A percentile compares a stretch with the other conserved stretches of the same genome.
Evolutionary conservation across 1,140 invertebrate genomes (phyloP).

Genomic region (Idris sp.): DNA sequence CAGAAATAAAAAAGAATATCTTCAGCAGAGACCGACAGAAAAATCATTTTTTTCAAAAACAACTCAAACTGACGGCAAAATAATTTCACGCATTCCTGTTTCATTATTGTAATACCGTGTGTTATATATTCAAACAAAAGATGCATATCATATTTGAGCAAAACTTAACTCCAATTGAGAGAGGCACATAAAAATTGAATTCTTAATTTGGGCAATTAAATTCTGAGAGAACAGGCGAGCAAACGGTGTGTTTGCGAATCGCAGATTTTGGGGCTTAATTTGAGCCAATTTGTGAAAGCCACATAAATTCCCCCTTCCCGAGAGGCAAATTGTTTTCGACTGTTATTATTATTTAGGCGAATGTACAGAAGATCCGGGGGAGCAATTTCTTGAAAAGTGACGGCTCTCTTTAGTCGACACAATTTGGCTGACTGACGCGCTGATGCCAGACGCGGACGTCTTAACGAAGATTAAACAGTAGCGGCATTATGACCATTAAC

Average conservation of each 20-base stretch:
- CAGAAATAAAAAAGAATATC: too few relatives aligned
- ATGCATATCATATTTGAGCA: too few relatives aligned
- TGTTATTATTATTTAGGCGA: slow-evolving; percentile 61
- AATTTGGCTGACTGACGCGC: slow-evolving; percentile 64
- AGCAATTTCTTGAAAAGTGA: slow-evolving; percentile 66
- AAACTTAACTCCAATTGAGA: slow-evolving; percentile 18
- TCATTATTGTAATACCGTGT: too few relatives aligned
- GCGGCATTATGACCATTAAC: slow-evolving; percentile 68
- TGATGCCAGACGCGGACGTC: slow-evolving; percentile 63
- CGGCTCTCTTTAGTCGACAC: slow-evolving; percentile 60
- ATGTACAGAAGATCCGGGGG: slow-evolving; percentile 41
- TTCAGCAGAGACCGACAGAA: too few relatives aligned
- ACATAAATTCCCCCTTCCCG: slow-evolving; percentile 50
- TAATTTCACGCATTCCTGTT: too few relatives aligned
- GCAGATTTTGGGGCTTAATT: slow-evolving; percentile 60
- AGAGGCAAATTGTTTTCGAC: slow-evolving; percentile 60
- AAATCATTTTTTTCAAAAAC: too few relatives aligned
- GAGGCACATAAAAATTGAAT: slow-evolving; percentile 39
- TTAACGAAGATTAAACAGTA: slow-evolving; percentile 70
- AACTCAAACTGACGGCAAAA: too few relatives aligned
- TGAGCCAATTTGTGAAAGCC: slow-evolving; percentile 50
- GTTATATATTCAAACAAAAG: too few relatives aligned
- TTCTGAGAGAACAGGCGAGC: slow-evolving; percentile 39
- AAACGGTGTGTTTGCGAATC: slow-evolving; percentile 42
- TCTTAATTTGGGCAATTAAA: slow-evolving; percentile 39